Conservation (phyloP, 2,888 invertebrate species). For the Agrilus biguttatus region DNA sequence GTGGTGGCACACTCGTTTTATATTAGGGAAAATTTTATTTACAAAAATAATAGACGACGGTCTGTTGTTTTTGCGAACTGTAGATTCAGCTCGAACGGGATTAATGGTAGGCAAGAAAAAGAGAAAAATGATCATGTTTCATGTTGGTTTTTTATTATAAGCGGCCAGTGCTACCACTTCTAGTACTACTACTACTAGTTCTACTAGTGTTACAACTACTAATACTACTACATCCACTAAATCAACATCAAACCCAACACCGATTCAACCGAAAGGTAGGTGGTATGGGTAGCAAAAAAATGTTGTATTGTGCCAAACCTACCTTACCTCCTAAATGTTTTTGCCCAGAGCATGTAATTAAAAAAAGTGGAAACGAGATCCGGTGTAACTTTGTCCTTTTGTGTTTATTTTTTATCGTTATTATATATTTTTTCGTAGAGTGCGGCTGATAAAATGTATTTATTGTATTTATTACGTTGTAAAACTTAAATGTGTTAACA, state of each 20-base stretch:
- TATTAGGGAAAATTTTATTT: neutral
- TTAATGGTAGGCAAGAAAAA: too few species aligned
- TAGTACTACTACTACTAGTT: constrained; percentile 17
- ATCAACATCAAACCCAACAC: constrained; percentile 25
- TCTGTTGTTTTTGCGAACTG: constrained; percentile 19
- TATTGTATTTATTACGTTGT: neutral
- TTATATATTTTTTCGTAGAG: neutral
- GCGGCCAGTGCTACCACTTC: constrained; percentile 10
- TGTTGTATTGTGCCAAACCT: too few species aligned
- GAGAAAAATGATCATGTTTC: too few species aligned
- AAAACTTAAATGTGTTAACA: neutral
- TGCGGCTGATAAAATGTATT: neutral
- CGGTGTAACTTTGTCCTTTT: neutral
- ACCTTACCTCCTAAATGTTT: too few species aligned
- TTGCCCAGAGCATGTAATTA: too few species aligned
- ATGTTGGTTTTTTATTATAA: constrained; percentile 11
- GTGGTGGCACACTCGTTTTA: neutral
- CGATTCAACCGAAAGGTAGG: constrained; percentile 33
- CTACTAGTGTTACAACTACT: constrained; percentile 23
- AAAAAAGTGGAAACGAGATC: too few species aligned
- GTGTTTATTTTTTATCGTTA: constrained; percentile 3
- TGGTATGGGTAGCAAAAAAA: constrained; percentile 9
- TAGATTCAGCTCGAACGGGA: too few species aligned
- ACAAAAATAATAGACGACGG: neutral
- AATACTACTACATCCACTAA: constrained; percentile 23